Evolutionary conservation across 2,113 vertebrate species (phyloP).

Genomic region (Pontoporia blainvillei): DNA sequence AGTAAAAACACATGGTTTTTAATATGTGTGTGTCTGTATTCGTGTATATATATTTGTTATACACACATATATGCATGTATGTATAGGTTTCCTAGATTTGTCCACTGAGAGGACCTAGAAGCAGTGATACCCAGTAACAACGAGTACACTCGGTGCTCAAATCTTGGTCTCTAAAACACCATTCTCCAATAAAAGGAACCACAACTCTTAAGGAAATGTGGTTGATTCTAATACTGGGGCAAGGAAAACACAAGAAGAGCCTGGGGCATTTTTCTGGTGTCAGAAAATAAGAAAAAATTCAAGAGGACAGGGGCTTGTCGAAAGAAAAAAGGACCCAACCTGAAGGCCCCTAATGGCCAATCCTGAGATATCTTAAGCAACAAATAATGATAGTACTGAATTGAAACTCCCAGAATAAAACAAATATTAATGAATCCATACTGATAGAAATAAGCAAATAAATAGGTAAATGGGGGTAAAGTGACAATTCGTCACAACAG

Average conservation of each 20-base stretch:
- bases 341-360: not conserved
- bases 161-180: not conserved
- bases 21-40: accelerated
- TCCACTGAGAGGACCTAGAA: not conserved
- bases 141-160: not conserved
- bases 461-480: not conserved
- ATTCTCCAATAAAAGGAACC: not conserved
- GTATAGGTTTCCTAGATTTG: not conserved
- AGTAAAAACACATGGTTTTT: not conserved
- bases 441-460: not conserved
- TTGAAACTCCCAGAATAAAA: not conserved
- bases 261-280: not conserved
- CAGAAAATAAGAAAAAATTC: not conserved
- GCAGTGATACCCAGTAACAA: not conserved
- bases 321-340: not conserved
- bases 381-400: not conserved
- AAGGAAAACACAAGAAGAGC: not conserved
- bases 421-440: not conserved
- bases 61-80: not conserved
- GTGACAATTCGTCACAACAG: not conserved
- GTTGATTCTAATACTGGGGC: not conserved
- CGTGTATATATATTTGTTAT: not conserved
- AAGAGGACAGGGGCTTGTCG: not conserved
- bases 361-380: not conserved
- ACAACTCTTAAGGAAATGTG: not conserved